Percentiles rank a stretch among this genome's conserved stretches.
Evolutionary conservation across 2,888 invertebrate species (phyloP).

Genomic region (Lacanobia wlatinum): DNA sequence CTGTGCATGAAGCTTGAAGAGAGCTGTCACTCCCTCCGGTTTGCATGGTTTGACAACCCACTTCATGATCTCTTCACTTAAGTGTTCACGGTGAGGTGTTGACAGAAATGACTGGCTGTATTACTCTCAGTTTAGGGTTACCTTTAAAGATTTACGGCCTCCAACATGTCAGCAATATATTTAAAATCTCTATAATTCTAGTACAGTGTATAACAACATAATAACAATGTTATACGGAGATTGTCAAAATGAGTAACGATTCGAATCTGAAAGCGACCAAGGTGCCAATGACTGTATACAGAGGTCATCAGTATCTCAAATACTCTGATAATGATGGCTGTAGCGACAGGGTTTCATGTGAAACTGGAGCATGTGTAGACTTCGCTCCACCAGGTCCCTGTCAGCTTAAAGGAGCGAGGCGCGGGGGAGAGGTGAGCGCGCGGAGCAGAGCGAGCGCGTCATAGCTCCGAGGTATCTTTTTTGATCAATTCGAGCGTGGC

Average conservation of each 20-base stretch:
- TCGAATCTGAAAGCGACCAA: not conserved
- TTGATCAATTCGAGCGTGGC: constrained; percentile 82
- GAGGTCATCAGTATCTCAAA: too few relatives aligned
- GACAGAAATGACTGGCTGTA: too few relatives aligned
- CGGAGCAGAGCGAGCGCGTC: constrained; percentile 28
- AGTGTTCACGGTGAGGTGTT: too few relatives aligned
- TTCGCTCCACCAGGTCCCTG: not conserved
- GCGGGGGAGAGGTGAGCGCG: not conserved
- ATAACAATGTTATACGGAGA: too few relatives aligned
- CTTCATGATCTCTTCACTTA: too few relatives aligned
- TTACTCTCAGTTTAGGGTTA: too few relatives aligned
- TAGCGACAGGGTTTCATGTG: not conserved
- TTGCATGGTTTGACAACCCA: too few relatives aligned
- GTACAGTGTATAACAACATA: not conserved
- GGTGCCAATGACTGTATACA: too few relatives aligned
- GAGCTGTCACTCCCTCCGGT: too few relatives aligned
- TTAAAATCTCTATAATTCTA: not conserved
- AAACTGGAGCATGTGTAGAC: not conserved
- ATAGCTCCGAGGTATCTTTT: constrained; percentile 67
- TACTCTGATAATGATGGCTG: too few relatives aligned
- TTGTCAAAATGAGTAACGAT: not conserved
- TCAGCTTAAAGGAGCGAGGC: not conserved
- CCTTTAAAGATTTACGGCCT: not conserved
- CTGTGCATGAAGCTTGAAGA: too few relatives aligned
- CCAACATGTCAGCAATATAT: not conserved